A percentile compares a stretch with the other conserved stretches of the same genome.
Evolutionary conservation across 2,888 invertebrate species (phyloP).

Genomic region (Acanthosepion pharaonis): DNA sequence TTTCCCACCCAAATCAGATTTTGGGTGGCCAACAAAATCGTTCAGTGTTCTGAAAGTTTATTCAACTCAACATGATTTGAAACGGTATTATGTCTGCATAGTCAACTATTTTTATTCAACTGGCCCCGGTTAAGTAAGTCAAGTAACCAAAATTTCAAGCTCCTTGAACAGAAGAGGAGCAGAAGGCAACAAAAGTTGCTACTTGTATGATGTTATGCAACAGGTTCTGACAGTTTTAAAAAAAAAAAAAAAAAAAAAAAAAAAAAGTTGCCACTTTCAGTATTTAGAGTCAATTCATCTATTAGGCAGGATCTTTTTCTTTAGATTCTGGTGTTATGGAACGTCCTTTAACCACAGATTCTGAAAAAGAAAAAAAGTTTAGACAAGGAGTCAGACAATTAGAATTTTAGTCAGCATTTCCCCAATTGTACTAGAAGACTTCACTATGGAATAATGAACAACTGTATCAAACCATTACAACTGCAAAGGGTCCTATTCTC

Average conservation of each 20-base stretch:
- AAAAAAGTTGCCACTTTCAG: background rate
- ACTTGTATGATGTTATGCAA: too few relatives aligned
- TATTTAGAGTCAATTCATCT: background rate
- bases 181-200: too few relatives aligned
- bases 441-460: too few relatives aligned
- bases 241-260: background rate
- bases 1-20: background rate
- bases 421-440: too few relatives aligned
- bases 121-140: background rate
- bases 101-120: background rate
- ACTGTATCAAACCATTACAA: too few relatives aligned
- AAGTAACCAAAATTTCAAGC: background rate
- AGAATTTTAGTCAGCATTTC: too few relatives aligned
- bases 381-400: background rate
- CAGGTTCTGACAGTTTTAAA: background rate
- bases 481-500: too few relatives aligned
- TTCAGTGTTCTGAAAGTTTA: background rate
- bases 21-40: background rate
- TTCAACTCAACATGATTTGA: background rate
- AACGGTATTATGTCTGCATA: too few relatives aligned
- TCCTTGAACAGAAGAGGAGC: background rate
- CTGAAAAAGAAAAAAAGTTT: background rate
- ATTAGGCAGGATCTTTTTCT: background rate
- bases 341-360: slow-evolving; percentile 33
- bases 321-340: background rate